Base-by-base conservation (phyloP, 2,113 vertebrate species). In the Anser brachyrhynchus region DNA sequence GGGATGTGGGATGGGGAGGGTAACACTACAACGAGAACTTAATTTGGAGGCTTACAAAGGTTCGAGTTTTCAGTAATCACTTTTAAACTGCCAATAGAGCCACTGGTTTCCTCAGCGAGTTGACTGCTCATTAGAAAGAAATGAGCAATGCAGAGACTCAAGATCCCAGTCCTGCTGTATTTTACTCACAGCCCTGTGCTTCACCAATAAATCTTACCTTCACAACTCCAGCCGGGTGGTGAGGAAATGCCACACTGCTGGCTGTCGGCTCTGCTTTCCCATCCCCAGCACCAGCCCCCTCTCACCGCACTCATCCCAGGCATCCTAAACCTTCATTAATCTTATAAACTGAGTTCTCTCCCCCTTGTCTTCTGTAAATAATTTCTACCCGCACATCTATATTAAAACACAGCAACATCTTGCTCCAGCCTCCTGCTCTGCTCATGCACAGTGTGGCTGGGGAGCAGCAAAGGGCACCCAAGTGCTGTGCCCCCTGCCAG, bases 401-500 rank as follows among this genome's bases (percentile, higher is more conserved):
- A 72, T 44, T 15, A 55, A 75, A 65, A 16, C 52, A 59, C 62
- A 35, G 39, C 26, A 65, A 35, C 8, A 12, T 37, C 39, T 65
- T 39, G 31, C 23, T 72, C 46, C 76, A 39, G 61, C 6, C 72
- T 74, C 51, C 72, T 19, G 59, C 55, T 87, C 61, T 67, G 13
- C 41, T 35, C 13, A 2, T 10, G 4, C 39, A 5, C 0, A 1
- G n/a, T 35, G 54, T 33, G 49, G 62, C 44, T 2, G 2, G 5
- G 39, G 29, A 55, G 44, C 37, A 65, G 15, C 69, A 41, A 37
- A 70, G 51, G n/a, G 29, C 52, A 66, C 19, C 52, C 33, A 9
- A 0, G 2, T 43, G 59, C 31, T 1, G 0, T 61, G 67, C 26
- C 26, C 74, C 43, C 26, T 12, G 5, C 33, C 43, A 13, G 71